Conservation (phyloP, 2,888 invertebrate species). For the Nomada ferruginata region DNA sequence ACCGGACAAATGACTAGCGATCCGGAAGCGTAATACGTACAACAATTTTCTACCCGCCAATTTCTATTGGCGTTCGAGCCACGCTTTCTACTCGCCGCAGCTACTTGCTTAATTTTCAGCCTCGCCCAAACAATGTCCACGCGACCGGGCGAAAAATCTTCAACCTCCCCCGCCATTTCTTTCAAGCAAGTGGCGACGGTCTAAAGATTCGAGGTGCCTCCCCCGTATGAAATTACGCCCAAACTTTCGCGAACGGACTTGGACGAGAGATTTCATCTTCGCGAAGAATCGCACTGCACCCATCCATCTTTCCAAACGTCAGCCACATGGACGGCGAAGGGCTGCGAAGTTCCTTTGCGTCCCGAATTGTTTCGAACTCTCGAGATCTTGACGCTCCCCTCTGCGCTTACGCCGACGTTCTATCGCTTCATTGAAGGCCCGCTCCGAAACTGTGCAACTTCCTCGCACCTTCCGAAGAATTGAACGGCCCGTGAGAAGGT, state of each 20-base stretch:
- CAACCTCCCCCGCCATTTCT: not conserved
- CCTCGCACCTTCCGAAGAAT: too few species aligned
- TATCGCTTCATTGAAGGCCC: not conserved
- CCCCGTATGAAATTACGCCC: too few species aligned
- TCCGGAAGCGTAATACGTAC: slow-evolving; percentile 47
- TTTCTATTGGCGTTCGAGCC: slow-evolving; percentile 18
- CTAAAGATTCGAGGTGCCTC: too few species aligned
- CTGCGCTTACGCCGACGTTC: too few species aligned
- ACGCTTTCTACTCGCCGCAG: not conserved
- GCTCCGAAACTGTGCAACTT: not conserved
- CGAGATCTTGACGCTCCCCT: too few species aligned
- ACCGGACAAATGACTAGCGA: slow-evolving; percentile 44
- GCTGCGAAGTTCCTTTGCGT: too few species aligned
- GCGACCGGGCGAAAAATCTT: not conserved
- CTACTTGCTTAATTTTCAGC: not conserved
- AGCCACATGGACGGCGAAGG: too few species aligned
- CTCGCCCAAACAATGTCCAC: slow-evolving; percentile 18
- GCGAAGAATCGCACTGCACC: too few species aligned
- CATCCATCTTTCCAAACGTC: too few species aligned
- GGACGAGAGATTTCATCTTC: not conserved
- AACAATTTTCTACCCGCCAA: slow-evolving; percentile 43
- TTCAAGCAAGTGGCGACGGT: not conserved
- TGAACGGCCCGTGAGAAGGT: not conserved
- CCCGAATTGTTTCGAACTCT: too few species aligned
- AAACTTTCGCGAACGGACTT: too few species aligned